Evolutionary conservation across 2,888 invertebrate genomes (phyloP), one percentile per base, ranked within the genome.

Genomic region (Tetrapedia diversipes): DNA sequence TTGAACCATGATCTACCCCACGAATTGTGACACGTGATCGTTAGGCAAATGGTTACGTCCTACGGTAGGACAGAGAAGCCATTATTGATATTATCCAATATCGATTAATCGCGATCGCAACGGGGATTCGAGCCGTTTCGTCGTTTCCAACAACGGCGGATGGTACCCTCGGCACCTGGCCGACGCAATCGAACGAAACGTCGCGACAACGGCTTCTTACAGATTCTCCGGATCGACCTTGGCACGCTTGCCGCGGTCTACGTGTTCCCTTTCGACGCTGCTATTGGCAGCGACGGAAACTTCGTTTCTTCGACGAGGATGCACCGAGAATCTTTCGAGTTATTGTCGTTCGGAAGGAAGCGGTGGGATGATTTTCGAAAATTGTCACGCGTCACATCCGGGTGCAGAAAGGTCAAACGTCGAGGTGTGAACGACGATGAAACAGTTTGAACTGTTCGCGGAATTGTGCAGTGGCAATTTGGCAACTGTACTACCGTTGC

Each of bases 211-310:
- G 56, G 27, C 53, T 59, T 51, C 47, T 68, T 60, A 53, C 49
- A 49, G 64, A 68, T 64, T 77, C 65, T 67, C 49, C 49, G 24
- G 41, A 6, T 32, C 53, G 56, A 72, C 81, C 81, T 81, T 81
- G 81, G 72, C 81, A 81, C 57, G 72, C 49, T 81, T 81, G 65
- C 51, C 29, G 27, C 73, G 49, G 63, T 70, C 65, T 80, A 51
- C 45, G 68, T 67, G 59, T 56, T 47, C 47, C 29, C 47, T 19
- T 39, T 43, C 51, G 7, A 64, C 54, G 19, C 61, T 53, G 54
- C 43, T 45, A 64, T 56, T 47, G 66, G 11, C 51, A 61, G 29
- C 24, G 22, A 8, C 10, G 60, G n/a, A 37, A 51, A 75, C 71
- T 75, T 65, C 54, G 54, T 64, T 69, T 70, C 27, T 7, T 4